Evolutionary conservation across 1,140 invertebrate species (phyloP).

Genomic region (Chrysomallon squamiferum): DNA sequence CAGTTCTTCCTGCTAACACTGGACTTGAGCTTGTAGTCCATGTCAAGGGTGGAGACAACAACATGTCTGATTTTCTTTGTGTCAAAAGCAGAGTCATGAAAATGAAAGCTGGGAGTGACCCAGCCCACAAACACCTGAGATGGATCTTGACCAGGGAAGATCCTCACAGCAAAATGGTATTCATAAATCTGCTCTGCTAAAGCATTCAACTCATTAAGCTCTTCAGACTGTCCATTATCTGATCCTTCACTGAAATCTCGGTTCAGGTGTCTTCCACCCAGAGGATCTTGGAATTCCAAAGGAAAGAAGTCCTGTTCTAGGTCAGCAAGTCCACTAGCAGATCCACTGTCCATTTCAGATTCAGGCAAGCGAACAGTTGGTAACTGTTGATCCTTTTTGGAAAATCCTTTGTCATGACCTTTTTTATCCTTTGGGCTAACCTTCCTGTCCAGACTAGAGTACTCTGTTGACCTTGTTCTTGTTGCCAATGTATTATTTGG

Average conservation of each 20-base stretch:
- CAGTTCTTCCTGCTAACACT: conserved; percentile 95
- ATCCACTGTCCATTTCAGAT: conserved; percentile 7
- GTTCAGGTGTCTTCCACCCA: conserved; percentile 30
- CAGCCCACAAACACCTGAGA: conserved; percentile 95
- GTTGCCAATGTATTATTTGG: conserved; percentile 36
- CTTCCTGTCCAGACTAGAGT: conserved; percentile 51
- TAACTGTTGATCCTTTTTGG: conserved; percentile 7
- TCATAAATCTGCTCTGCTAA: conserved; percentile 91
- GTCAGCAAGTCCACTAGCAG: conserved; percentile 19
- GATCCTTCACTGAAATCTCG: conserved; percentile 52
- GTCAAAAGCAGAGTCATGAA: conserved; percentile 89
- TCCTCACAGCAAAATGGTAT: conserved; percentile 92
- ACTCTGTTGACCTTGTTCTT: conserved; percentile 45
- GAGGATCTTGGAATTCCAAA: conserved; percentile 56
- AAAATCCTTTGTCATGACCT: conserved; percentile 19
- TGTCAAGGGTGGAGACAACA: conserved; percentile 73
- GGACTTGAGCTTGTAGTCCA: conserved; percentile 60
- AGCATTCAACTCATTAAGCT: conserved; percentile 54
- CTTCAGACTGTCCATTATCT: conserved; percentile 51
- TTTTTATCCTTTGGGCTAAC: conserved; percentile 21
- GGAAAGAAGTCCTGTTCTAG: conserved; percentile 40
- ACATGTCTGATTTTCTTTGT: conserved; percentile 84
- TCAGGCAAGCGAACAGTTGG: conserved; percentile 14
- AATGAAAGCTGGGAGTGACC: conserved; percentile 95
- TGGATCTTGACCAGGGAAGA: conserved; percentile 96